These are phyloP conservation scores for Perccottus glenii DNA, from an alignment of 2,113 vertebrate genomes.

Conservation along the genomic window DNA sequence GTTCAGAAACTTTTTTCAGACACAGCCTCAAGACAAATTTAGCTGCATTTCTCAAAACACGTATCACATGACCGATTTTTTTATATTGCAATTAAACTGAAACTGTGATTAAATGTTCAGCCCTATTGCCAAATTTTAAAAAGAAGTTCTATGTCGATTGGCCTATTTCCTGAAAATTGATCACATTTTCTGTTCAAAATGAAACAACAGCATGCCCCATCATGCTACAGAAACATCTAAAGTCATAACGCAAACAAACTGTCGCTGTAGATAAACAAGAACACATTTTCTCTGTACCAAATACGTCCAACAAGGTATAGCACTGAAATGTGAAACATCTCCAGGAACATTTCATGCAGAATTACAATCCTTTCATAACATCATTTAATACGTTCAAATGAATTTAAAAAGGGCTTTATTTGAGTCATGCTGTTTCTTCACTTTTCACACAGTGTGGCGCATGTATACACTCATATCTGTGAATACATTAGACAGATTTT, in stretches of 20 bases:
- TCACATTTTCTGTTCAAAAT: not conserved
- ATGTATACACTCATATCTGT: constrained; percentile 57
- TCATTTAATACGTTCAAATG: not conserved
- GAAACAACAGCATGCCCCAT: constrained; percentile 13
- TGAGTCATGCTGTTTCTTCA: constrained; percentile 30
- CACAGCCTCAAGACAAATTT: no score
- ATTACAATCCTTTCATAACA: not conserved
- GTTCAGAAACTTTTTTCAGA: no score
- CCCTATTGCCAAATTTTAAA: no score
- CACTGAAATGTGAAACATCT: constrained; percentile 1
- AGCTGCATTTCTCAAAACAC: no score
- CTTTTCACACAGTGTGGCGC: constrained; percentile 33
- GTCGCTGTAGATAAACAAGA: constrained; percentile 27
- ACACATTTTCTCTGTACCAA: constrained; percentile 15
- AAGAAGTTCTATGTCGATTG: no score
- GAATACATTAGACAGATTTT: constrained; percentile 61
- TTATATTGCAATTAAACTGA: no score
- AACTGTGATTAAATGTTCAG: no score
- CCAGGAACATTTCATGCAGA: constrained; percentile 8
- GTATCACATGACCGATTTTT: no score
- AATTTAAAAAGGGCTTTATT: not conserved
- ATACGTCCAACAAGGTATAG: not conserved
- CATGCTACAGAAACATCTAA: not conserved
- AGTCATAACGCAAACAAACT: not conserved
- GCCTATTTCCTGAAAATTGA: no score